Evolutionary conservation across 2,113 vertebrate species (phyloP), one percentile per base, ranked within the genome.

Genomic region (Porphyrio hochstetteri): DNA sequence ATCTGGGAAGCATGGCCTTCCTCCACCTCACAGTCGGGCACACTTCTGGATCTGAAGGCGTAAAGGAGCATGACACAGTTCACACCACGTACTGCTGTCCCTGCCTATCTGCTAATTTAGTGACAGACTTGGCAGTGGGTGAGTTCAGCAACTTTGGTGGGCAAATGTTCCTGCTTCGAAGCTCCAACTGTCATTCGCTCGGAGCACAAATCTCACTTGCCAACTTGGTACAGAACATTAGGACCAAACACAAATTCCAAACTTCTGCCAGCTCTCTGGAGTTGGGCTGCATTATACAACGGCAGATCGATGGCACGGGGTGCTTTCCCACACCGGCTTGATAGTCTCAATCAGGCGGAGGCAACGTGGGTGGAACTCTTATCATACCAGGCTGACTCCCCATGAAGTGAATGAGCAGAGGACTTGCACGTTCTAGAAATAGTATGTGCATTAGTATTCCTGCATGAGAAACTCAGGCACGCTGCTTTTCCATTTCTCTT

Each of bases 361-460:
- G 90, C 96, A 91, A 93, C 9, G 57, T 94, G 95, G 93, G 93
- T 86, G 93, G 88, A 94, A 96, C 80, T 82, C 85, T 94, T 90
- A 94, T 56, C 90, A 52, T 46, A 75, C 69, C 91, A 81, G 60
- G 72, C 93, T 93, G 83, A 67, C 86, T 93, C 76, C 59, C 90
- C 3, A 15, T 78, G 90, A 94, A 94, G 19, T 78, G 90, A 94
- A 94, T 52, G 92, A 95, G 95, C 88, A 92, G 83, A 86, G 76
- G 65, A 74, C 85, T 92, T 91, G 65, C 82, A 72, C 33, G 21
- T 78, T 93, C 93, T 93, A 90, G 80, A 90, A 96, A 90, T 88
- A 94, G 87, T 65, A 50, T 0, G 6, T 53, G 80, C 77, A 50
- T 84, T 78, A 64, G 93, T 80, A 86, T 92, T 96, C 88, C 64